These are phyloP conservation scores for Melieria picta DNA, from an alignment of 2,888 invertebrate species.

Conservation along the genomic window DNA sequence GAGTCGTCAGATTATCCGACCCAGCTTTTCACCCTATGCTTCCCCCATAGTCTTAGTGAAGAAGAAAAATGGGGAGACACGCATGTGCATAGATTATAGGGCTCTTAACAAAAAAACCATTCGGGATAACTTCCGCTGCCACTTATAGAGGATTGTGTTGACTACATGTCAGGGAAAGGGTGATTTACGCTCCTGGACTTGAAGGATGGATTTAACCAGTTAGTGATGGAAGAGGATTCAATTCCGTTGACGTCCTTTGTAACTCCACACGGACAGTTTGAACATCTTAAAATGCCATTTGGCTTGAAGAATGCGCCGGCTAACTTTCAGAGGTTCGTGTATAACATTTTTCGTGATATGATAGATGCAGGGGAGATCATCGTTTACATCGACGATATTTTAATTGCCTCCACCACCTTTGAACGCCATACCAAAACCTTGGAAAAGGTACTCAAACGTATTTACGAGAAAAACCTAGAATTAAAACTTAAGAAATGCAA, in stretches of 20 bases:
- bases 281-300: not conserved
- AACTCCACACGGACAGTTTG: not conserved
- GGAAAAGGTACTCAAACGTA: slow-evolving; percentile 3
- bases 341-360: slow-evolving; percentile 12
- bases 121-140: slow-evolving; percentile 17
- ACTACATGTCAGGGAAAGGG: slow-evolving; percentile 10
- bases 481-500: slow-evolving; percentile 31
- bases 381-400: slow-evolving; percentile 13
- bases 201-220: slow-evolving; percentile 11
- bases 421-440: not conserved
- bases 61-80: too few species aligned
- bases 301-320: slow-evolving; percentile 11
- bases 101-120: slow-evolving; percentile 5
- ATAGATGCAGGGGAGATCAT: slow-evolving; percentile 14
- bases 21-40: not conserved
- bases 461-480: slow-evolving; percentile 19
- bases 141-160: slow-evolving; percentile 3
- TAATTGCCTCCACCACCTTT: slow-evolving; percentile 4
- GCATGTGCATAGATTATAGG: too few species aligned
- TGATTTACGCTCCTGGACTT: slow-evolving; percentile 13
- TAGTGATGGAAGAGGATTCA: slow-evolving; percentile 7
- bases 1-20: not conserved
- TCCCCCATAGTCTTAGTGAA: not conserved
- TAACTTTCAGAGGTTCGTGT: slow-evolving; percentile 1
- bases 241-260: not conserved